phyloP scores from a whole-genome alignment of 2,888 invertebrate genomes.

The Rhynchonema sp. region DNA sequence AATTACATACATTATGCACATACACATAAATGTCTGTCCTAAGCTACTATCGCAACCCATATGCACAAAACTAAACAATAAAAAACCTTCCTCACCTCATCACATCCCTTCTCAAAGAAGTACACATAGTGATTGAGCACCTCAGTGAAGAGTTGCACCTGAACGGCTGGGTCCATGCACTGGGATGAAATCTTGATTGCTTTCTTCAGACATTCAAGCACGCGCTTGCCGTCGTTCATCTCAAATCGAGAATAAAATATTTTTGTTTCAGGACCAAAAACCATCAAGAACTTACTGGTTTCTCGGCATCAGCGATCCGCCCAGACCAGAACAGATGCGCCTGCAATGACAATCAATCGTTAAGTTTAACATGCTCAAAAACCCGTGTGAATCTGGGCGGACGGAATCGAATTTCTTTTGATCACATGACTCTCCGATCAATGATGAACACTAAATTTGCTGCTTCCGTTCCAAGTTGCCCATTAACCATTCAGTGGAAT shows the following conservation, averaged over 20 bases:
- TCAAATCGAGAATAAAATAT: constrained; percentile 25
- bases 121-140: constrained; percentile 78
- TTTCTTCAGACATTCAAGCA: constrained; percentile 82
- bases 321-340: constrained; percentile 95
- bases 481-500: too few relatives aligned
- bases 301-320: constrained; percentile 19
- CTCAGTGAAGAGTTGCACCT: constrained; percentile 85
- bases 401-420: too few relatives aligned
- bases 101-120: constrained; percentile 70
- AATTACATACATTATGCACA: too few relatives aligned
- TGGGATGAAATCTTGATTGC: constrained; percentile 83
- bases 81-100: constrained; percentile 39
- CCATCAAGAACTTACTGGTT: constrained; percentile 14
- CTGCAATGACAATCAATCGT: too few relatives aligned
- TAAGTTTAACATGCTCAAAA: too few relatives aligned
- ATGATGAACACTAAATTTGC: too few relatives aligned
- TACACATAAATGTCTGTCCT: too few relatives aligned
- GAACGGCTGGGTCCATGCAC: constrained; percentile 88
- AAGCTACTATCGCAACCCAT: too few relatives aligned
- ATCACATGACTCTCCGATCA: too few relatives aligned
- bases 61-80: not conserved
- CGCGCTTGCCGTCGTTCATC: constrained; percentile 71
- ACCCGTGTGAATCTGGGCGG: too few relatives aligned
- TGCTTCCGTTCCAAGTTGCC: too few relatives aligned
- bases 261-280: not conserved